Evolutionary conservation across 1,140 invertebrate species (phyloP).

Genomic region (Heliconius congener): DNA sequence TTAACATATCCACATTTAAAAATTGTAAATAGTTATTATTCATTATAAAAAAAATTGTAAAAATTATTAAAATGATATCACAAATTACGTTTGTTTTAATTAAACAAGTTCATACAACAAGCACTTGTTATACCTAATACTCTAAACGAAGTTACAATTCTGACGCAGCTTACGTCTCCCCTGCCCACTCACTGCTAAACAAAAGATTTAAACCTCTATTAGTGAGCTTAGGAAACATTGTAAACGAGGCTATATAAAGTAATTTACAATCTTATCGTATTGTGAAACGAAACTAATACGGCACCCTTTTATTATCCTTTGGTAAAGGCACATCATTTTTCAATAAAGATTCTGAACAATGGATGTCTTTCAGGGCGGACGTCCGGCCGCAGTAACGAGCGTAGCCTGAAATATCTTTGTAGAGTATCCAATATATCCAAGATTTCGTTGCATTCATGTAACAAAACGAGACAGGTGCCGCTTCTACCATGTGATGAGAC

Average conservation of each 20-base stretch:
- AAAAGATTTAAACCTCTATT: conserved; percentile 5
- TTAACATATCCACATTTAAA: no score
- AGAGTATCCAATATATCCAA: conserved; percentile 15
- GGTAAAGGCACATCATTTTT: conserved; percentile 62
- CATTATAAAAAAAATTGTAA: no score
- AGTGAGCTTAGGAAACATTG: conserved; percentile 1
- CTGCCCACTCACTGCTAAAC: conserved; percentile 1
- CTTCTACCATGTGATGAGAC: conserved; percentile 4
- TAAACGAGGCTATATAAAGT: conserved; percentile 1
- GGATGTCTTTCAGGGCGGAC: conserved; percentile 58
- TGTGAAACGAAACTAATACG: conserved; percentile 11
- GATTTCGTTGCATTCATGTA: conserved; percentile 30
- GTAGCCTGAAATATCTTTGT: conserved; percentile 56
- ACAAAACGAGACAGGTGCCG: conserved; percentile 18
- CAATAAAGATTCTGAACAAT: conserved; percentile 72
- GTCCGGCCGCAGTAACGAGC: conserved; percentile 65
- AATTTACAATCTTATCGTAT: conserved; percentile 14
- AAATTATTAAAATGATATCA: no score
- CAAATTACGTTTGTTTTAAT: no score
- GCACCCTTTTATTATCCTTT: conserved; percentile 51
- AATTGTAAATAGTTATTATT: no score
- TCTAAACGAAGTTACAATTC: not conserved
- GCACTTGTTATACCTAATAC: not conserved
- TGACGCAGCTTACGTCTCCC: not conserved
- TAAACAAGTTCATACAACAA: not conserved